Base-by-base conservation (phyloP, 2,888 invertebrate genomes). In the Himalopsyche japonica region DNA sequence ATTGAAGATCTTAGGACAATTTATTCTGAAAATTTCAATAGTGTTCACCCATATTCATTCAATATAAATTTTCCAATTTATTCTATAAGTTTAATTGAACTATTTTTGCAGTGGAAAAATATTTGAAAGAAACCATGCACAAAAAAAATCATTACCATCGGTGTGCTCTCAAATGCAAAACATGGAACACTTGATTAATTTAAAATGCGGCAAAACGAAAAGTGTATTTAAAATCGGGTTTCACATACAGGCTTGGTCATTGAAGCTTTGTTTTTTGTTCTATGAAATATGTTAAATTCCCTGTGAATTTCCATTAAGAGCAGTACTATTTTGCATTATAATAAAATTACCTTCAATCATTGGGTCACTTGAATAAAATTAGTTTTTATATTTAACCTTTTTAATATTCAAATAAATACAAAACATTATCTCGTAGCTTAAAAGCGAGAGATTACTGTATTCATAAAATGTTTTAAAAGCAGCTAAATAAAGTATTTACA, bases 221-320 rank as follows among this genome's bases (percentile, higher is more conserved):
- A 78, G 78, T 47, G 37, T 78, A 70, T 70, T 81, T 70, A 64
- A 81, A 70, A 37, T 30, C 37, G 47, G 32, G 24, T 24, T 80
- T 20, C 18, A 49, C 49, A 57, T 34, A 15, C 27, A 12, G 20
- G 24, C 27, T 27, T 30, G n/a, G 70, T 70, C 30, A 30, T 27
- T 27, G 64, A 70, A 70, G 70, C 64, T 64, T 4, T 32, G 47
- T 77, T 12, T 77, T 37, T 78, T 47, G 30, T 27, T 30, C 24
- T 37, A 81, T 76, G 76, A 81, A 47, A 18, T 18, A 20, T 47
- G 76, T 76, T 81, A 76, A 81, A 76, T 81, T 76, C 81, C 12
- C 81, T 76, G 47, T 76, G 43, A 76, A 81, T 81, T 76, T 76
- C 81, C 76, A 49, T 76, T 12, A 76, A 24, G 49, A 43, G 15